Evolutionary conservation across 2,888 invertebrate genomes (phyloP).

Genomic region (Sphaeridia pumilis): DNA sequence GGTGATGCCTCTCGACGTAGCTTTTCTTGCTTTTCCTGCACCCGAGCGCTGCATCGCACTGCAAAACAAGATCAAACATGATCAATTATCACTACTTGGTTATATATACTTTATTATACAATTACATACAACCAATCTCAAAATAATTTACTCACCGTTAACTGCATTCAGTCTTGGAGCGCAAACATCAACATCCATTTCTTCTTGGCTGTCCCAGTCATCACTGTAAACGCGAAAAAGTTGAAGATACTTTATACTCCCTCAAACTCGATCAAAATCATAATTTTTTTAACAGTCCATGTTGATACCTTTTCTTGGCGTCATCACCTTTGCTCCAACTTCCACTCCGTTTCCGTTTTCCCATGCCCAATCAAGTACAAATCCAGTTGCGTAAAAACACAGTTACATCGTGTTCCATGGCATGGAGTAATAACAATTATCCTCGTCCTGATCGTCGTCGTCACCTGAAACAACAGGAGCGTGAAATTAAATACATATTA

Average conservation of each 20-base stretch:
- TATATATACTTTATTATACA: no score
- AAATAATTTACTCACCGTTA: slow-evolving; percentile 17
- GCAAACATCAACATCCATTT: slow-evolving; percentile 25
- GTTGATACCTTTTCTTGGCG: slow-evolving; percentile 24
- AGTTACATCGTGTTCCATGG: no score
- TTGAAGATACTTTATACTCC: neutral
- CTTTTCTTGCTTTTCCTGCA: slow-evolving; percentile 35
- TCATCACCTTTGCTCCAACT: slow-evolving; percentile 31
- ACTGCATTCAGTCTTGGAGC: slow-evolving; percentile 19
- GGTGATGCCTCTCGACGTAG: slow-evolving; percentile 32
- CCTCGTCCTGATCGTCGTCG: no score
- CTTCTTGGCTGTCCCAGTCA: slow-evolving; percentile 35
- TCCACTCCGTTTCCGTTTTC: slow-evolving; percentile 33
- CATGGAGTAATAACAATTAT: no score
- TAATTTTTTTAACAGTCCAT: neutral
- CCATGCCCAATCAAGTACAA: no score
- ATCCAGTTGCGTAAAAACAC: no score
- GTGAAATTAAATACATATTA: no score
- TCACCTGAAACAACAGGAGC: no score
- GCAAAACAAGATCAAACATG: neutral
- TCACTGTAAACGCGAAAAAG: slow-evolving; percentile 20
- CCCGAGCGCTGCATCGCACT: slow-evolving; percentile 33
- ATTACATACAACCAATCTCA: no score
- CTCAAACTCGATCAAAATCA: neutral
- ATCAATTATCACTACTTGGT: neutral